These are phyloP conservation scores for Pyrocoelia pectoralis DNA, from an alignment of 2,888 invertebrate genomes.

Conservation along the genomic window DNA sequence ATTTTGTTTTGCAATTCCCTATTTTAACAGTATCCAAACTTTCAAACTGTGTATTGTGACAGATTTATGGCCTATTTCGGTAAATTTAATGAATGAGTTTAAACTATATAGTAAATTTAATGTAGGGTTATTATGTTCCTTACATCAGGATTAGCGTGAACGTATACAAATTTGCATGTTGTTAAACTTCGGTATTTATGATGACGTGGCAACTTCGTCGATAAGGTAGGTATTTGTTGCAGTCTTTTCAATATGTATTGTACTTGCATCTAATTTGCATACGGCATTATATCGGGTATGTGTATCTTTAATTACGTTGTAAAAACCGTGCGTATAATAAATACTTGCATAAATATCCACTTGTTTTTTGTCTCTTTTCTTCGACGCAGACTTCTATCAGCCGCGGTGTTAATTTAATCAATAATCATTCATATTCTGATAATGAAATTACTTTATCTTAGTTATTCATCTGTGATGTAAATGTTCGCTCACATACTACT, in stretches of 20 bases:
- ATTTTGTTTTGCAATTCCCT: neutral
- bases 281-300: conserved; percentile 25
- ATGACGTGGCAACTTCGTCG: conserved; percentile 24
- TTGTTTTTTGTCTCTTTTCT: neutral
- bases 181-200: conserved; percentile 25
- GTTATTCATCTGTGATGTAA: too few species aligned
- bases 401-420: neutral
- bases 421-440: neutral
- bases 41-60: neutral
- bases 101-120: conserved; percentile 20
- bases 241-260: conserved; percentile 11
- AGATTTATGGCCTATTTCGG: conserved; percentile 25
- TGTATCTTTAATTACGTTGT: conserved; percentile 29
- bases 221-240: conserved; percentile 23
- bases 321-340: conserved; percentile 20
- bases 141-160: conserved; percentile 24
- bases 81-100: conserved; percentile 26
- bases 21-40: neutral
- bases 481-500: too few species aligned
- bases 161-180: conserved; percentile 27
- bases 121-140: conserved; percentile 23
- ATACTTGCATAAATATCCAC: conserved; percentile 14
- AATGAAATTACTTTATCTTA: too few species aligned
- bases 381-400: too few species aligned
- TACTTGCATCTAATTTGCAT: conserved; percentile 26